Base-by-base conservation (phyloP, 2,888 invertebrate species). In the Smittia aterrima region DNA sequence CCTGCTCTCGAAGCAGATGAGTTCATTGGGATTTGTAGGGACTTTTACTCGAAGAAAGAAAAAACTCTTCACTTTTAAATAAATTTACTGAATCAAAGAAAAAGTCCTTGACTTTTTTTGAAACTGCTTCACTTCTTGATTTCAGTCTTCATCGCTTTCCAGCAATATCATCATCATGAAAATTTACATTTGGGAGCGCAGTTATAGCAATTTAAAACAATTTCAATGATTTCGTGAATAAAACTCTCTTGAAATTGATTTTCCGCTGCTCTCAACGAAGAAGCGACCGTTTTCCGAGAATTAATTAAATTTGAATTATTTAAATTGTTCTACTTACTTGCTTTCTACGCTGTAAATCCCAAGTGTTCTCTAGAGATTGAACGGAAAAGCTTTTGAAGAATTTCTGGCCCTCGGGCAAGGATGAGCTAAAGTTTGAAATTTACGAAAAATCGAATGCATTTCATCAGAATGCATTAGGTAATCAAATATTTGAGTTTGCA, bases 271-370 rank as follows among this genome's bases (percentile, higher is more conserved):
- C 40, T 25, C 25, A 62, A 22, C 13, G 22, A 24, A 66, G 66
- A 66, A 58, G 58, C 58, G 9, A 18, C 18, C 18, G 13, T 66
- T 66, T 32, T 40, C 13, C 38, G 11, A 25, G 38, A 67, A 67
- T 67, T 67, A 67, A 67, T 67, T 67, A 67, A 40, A 40, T 40
- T 27, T 67, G 27, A 67, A 67, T 67, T 40, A 67, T 67, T 67
- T 22, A 67, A 67, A 67, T 62, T 62, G 7, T n/a, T 27, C 24
- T 62, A 22, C 13, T 62, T n/a, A 13, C 62, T 24, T 62, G 18
- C 13, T 47, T 18, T 47, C 18, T 18, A 11, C 53, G 11, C 38
- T 38, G 7, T 38, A 7, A 38, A 38, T 38, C 11, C 38, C n/a
- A n/a, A n/a, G n/a, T n/a, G n/a, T n/a, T n/a, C n/a, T n/a, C n/a